A percentile compares a stretch with the other conserved stretches of the same genome.
These are phyloP conservation scores for Diachasma alloeum DNA, from an alignment of 1,140 invertebrate species.

Conservation along the genomic window DNA sequence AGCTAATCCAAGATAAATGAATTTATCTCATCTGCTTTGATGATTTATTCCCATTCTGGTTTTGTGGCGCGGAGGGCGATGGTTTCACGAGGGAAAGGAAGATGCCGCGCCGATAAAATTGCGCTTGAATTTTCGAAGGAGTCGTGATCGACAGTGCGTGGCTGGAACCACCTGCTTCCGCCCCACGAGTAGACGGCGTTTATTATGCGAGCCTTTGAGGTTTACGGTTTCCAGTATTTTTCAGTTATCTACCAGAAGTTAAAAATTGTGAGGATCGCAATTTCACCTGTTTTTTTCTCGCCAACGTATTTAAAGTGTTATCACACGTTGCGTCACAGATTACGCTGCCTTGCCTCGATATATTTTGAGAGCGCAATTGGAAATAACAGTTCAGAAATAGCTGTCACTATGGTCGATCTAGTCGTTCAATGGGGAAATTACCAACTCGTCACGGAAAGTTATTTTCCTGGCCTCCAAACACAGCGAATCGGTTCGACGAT, in stretches of 20 bases:
- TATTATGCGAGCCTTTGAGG: neutral
- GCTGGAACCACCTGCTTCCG: constrained; percentile 61
- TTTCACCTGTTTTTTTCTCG: too few relatives aligned
- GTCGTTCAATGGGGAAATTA: neutral
- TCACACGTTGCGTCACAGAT: too few relatives aligned
- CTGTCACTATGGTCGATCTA: neutral
- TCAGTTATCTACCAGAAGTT: neutral
- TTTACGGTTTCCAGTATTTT: neutral
- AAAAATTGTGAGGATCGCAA: neutral
- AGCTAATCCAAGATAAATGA: too few relatives aligned
- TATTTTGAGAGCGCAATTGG: neutral
- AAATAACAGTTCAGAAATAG: neutral
- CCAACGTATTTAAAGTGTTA: too few relatives aligned
- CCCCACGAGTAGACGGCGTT: constrained; percentile 6
- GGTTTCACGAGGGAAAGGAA: constrained; percentile 6
- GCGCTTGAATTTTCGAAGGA: constrained; percentile 41
- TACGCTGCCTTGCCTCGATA: too few relatives aligned
- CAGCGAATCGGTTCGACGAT: neutral
- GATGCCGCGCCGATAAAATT: constrained; percentile 9
- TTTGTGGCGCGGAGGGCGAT: neutral
- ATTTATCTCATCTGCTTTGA: neutral
- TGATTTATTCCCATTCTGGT: neutral
- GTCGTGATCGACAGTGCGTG: constrained; percentile 52
- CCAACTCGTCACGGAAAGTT: neutral
- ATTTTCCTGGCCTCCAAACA: neutral